These are phyloP conservation scores for Chaetops frenatus DNA, from an alignment of 2,113 vertebrate species.

Conservation along the genomic window DNA sequence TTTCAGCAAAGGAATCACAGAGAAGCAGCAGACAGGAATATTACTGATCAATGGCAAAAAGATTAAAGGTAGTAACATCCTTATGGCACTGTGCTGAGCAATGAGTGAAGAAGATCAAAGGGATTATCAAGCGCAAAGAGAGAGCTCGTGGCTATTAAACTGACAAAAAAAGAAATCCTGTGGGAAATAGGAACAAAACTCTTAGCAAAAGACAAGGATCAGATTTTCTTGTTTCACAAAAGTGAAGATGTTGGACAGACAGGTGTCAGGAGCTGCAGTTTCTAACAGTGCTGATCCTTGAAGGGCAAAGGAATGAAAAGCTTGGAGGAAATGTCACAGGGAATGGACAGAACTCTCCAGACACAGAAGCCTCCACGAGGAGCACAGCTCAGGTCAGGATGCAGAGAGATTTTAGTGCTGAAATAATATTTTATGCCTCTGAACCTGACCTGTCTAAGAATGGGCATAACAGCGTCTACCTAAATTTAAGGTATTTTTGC, in stretches of 20 bases:
- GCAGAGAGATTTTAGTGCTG: neutral
- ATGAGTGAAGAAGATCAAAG: slow-evolving; percentile 39
- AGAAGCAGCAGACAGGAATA: slow-evolving; percentile 2
- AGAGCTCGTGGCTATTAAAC: slow-evolving; percentile 47
- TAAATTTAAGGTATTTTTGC: neutral
- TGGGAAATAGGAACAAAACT: slow-evolving; percentile 22
- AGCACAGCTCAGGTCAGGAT: neutral
- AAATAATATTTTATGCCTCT: neutral
- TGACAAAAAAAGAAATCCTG: neutral
- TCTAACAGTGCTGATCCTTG: neutral
- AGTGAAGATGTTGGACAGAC: neutral
- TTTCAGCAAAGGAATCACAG: neutral
- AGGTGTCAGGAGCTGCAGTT: neutral
- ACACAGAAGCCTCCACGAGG: accelerated
- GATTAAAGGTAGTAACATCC: slow-evolving; percentile 40
- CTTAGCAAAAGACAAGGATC: neutral
- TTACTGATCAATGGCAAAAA: slow-evolving; percentile 44
- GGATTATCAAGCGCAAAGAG: neutral
- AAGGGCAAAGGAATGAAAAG: neutral
- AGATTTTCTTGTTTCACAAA: slow-evolving; percentile 8
- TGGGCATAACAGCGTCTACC: neutral
- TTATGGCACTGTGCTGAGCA: slow-evolving; percentile 16
- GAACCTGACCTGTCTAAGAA: neutral
- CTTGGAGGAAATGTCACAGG: accelerated
- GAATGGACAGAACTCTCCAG: neutral